Percentiles rank a stretch among this genome's conserved stretches.
These are phyloP conservation scores for Sebastiscus tertius DNA, from an alignment of 2,797 vertebrate species.

Conservation along the genomic window DNA sequence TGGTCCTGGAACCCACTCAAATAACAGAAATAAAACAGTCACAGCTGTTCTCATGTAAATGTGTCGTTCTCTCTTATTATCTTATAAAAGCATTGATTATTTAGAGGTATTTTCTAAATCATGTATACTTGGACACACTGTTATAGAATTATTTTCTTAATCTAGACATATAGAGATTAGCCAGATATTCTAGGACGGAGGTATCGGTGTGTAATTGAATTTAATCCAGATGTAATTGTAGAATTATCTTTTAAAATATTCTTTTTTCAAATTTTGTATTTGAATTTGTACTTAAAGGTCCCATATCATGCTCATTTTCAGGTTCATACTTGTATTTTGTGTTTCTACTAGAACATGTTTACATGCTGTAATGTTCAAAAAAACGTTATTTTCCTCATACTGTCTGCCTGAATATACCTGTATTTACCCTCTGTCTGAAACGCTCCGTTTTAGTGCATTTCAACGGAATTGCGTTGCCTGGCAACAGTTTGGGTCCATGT, in stretches of 20 bases:
- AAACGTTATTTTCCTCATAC: too few relatives aligned
- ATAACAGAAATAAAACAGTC: background rate
- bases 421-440: too few relatives aligned
- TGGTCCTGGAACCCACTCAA: background rate
- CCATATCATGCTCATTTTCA: too few relatives aligned
- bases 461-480: too few relatives aligned
- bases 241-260: background rate
- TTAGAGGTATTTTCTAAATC: background rate
- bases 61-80: background rate
- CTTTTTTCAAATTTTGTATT: too few relatives aligned
- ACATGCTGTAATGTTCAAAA: too few relatives aligned
- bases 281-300: too few relatives aligned
- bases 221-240: background rate
- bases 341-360: too few relatives aligned
- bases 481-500: too few relatives aligned
- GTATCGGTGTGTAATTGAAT: background rate
- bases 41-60: background rate
- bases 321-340: too few relatives aligned
- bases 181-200: background rate
- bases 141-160: background rate
- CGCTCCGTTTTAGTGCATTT: too few relatives aligned
- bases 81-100: background rate
- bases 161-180: background rate
- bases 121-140: background rate
- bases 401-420: too few relatives aligned